Evolutionary conservation across 2,888 invertebrate species (phyloP).

Genomic region (Neoaliturus tenellus): DNA sequence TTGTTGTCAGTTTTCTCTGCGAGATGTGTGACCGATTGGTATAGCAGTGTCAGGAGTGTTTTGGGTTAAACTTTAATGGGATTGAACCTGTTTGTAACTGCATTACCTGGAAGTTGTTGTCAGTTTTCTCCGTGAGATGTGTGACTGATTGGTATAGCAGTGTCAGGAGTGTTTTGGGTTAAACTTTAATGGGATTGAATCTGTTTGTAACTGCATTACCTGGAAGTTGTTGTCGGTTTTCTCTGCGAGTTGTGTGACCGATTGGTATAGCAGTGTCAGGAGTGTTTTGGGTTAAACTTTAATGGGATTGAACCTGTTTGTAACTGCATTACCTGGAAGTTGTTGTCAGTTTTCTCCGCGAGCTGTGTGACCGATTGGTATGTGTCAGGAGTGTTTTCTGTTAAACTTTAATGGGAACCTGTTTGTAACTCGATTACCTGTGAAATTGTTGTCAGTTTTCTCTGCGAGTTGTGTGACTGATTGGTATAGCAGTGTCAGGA

Average conservation of each 20-base stretch:
- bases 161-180: background rate
- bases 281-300: background rate
- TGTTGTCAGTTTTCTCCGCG: background rate
- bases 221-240: background rate
- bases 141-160: background rate
- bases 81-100: background rate
- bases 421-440: too few species aligned
- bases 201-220: background rate
- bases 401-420: too few species aligned
- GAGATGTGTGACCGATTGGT: background rate
- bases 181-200: background rate
- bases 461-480: constrained; percentile 59
- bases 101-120: background rate
- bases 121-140: background rate
- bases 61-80: background rate
- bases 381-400: background rate
- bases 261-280: background rate
- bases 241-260: background rate
- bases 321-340: background rate
- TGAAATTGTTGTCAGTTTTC: constrained; percentile 63
- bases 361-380: background rate
- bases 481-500: background rate
- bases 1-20: background rate
- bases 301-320: background rate
- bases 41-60: background rate